These are phyloP conservation scores for Campylomormyrus tamandua DNA, from an alignment of 2,113 vertebrate genomes.

Conservation along the genomic window DNA sequence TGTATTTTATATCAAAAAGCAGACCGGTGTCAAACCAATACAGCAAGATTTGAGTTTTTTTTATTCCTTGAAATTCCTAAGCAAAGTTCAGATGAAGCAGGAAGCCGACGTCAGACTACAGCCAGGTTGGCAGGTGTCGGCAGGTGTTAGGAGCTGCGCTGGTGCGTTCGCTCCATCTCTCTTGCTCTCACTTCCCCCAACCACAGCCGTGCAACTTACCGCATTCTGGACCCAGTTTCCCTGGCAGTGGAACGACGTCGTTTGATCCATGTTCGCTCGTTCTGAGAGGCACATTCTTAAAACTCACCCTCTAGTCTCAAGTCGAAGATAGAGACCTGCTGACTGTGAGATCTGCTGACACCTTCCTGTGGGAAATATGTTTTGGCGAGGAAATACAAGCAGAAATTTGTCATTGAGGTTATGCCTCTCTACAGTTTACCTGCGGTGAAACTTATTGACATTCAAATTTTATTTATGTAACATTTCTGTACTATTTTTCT, in stretches of 20 bases:
- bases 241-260: background rate
- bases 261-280: background rate
- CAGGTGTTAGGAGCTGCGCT: background rate
- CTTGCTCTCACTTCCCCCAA: background rate
- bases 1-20: background rate
- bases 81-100: constrained; percentile 1
- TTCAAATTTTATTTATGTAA: background rate
- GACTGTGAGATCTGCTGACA: constrained; percentile 1
- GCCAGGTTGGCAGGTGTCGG: background rate
- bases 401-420: background rate
- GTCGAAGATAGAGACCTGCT: background rate
- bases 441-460: background rate
- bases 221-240: background rate
- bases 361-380: background rate
- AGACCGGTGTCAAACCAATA: background rate
- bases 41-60: background rate
- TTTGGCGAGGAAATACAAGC: background rate
- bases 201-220: background rate
- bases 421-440: background rate
- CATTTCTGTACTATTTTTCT: background rate
- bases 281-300: background rate
- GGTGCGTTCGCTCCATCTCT: background rate
- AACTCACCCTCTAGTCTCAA: background rate
- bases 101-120: background rate
- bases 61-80: background rate